Evolutionary conservation across 2,113 vertebrate species (phyloP), one percentile per base, ranked within the genome.

Genomic region (Bos indicus): DNA sequence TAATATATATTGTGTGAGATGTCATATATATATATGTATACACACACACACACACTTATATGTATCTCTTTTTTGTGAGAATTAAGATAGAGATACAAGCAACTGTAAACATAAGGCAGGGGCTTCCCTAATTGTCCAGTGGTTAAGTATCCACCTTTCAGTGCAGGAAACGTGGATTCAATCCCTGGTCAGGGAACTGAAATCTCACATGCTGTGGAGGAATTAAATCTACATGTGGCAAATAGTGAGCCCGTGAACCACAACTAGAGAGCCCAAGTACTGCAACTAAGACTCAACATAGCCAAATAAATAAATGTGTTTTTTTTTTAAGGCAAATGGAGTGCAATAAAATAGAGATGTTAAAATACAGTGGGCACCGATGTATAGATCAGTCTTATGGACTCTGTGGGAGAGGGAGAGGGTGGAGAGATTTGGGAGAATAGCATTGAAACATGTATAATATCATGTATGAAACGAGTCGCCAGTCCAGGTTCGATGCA

Each of bases 181-280:
- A 14, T 43, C 71, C 67, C 71, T 26, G 71, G 71, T 3, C 36
- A 4, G 3, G 36, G 71, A 43, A 71, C n/a, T 40, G 67, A 43
- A 40, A 77, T 43, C 71, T 43, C 71, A 43, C 6, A 26, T 26
- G 36, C 40, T 4, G 12, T 14, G 40, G 36, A 77, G 36, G 10
- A 71, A 40, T 14, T 77, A 77, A 77, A 36, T 26, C 71, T 6
- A 1, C 0, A 1, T 77, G 36, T 0, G 0, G 2, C 71, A 43
- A 26, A 40, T 26, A 26, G 23, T 43, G 36, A 77, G 36, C 11
- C 71, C 0, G 3, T 77, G 36, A 77, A 43, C 71, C 71, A 43
- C 71, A 77, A 26, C 36, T 43, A 77, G 71, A 77, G 40, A 77
- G 71, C 36, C 71, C 6, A 43, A 4, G 6, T 77, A 77, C 36